A percentile compares a stretch with the other conserved stretches of the same genome.
These are phyloP conservation scores for Oxyscelio sp. DNA, from an alignment of 2,888 invertebrate species.

Conservation along the genomic window DNA sequence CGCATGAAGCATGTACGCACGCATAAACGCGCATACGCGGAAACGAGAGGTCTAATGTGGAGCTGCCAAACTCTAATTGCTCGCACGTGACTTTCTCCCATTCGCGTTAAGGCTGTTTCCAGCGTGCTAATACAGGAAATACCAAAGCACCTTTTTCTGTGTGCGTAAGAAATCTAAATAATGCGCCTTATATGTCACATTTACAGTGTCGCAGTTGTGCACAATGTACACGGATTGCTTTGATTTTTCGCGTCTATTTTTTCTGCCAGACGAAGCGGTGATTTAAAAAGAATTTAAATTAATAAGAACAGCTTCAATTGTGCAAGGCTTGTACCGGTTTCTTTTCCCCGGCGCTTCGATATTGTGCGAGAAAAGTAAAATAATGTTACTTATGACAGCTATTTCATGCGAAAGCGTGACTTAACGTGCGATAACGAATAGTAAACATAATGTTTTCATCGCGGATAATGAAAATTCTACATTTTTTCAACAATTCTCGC, in stretches of 20 bases:
- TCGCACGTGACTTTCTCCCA: conserved; percentile 70
- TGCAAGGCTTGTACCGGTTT: not conserved
- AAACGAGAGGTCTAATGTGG: conserved; percentile 65
- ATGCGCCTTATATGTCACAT: conserved; percentile 26
- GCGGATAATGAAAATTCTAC: no score
- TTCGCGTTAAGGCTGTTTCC: conserved; percentile 48
- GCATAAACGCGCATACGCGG: conserved; percentile 64
- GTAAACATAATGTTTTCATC: no score
- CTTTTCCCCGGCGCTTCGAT: not conserved
- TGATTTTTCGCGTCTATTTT: not conserved
- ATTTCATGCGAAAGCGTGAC: not conserved
- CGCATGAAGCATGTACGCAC: conserved; percentile 30
- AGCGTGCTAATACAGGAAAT: conserved; percentile 61
- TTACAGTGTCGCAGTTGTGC: not conserved
- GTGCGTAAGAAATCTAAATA: conserved; percentile 30
- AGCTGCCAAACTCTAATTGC: conserved; percentile 71
- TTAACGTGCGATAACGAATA: conserved; percentile 5
- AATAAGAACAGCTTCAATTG: not conserved
- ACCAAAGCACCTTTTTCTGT: conserved; percentile 44
- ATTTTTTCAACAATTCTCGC: no score
- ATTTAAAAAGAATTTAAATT: no score
- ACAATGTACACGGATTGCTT: not conserved
- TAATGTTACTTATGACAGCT: conserved; percentile 6
- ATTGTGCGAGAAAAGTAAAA: not conserved
- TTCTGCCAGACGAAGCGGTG: not conserved